Conservation (phyloP, 1,140 invertebrate species). For the Calosoma granatense region DNA sequence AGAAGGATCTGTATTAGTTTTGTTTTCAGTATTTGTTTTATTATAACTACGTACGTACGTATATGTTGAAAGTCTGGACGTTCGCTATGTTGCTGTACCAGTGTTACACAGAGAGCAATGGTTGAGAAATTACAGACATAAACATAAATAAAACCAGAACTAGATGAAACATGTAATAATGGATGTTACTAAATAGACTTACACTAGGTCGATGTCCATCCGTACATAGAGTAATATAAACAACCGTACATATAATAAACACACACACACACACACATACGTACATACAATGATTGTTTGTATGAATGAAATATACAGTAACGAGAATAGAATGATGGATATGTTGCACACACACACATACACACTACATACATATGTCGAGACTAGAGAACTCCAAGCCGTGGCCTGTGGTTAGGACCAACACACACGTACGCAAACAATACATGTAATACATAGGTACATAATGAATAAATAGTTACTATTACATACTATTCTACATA, state of each 20-base stretch:
- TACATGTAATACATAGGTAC: too few species aligned
- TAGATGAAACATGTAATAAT: conserved; percentile 20
- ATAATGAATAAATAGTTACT: background rate
- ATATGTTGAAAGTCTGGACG: background rate
- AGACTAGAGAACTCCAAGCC: background rate
- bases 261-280: too few species aligned
- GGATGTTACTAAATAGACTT: conserved; percentile 31
- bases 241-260: too few species aligned
- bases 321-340: background rate
- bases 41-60: background rate
- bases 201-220: conserved; percentile 26
- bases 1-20: background rate
- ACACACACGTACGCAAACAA: background rate
- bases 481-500: too few species aligned
- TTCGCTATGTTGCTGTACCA: conserved; percentile 1
- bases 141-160: background rate
- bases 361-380: too few species aligned
- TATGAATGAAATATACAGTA: too few species aligned
- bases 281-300: too few species aligned
- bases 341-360: background rate
- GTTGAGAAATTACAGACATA: background rate
- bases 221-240: background rate
- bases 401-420: conserved; percentile 4
- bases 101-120: too few species aligned
- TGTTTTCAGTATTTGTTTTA: background rate